phyloP scores from a whole-genome alignment of 2,888 invertebrate species.

The Chrysolina oricalcia region DNA sequence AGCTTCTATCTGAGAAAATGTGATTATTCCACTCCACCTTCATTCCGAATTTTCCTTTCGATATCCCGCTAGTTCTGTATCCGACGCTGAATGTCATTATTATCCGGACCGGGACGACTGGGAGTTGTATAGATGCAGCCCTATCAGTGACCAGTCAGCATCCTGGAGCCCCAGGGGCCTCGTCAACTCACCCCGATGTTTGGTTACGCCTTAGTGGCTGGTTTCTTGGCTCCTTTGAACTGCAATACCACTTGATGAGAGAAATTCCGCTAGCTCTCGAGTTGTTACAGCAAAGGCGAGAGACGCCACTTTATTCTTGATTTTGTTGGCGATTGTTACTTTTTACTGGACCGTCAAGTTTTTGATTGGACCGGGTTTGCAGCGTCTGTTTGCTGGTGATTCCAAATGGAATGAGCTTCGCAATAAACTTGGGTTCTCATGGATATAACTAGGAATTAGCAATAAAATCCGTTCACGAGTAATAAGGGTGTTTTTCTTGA shows the following conservation, averaged over 20 bases:
- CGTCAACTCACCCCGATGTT: slow-evolving; percentile 68
- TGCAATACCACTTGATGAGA: slow-evolving; percentile 55
- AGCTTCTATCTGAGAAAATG: neutral
- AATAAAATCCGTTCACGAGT: too few relatives aligned
- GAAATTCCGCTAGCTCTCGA: slow-evolving; percentile 15
- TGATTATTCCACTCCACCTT: neutral
- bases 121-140: slow-evolving; percentile 58
- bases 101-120: slow-evolving; percentile 29
- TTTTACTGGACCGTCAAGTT: neutral
- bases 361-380: neutral
- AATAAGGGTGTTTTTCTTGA: too few relatives aligned
- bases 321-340: neutral
- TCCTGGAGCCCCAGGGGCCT: slow-evolving; percentile 67
- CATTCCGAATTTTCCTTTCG: neutral
- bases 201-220: slow-evolving; percentile 71
- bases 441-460: too few relatives aligned
- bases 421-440: neutral
- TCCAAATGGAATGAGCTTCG: neutral
- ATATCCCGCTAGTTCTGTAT: slow-evolving; percentile 1
- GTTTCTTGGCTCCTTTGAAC: slow-evolving; percentile 57
- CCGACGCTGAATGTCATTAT: slow-evolving; percentile 19
- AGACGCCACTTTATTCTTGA: slow-evolving; percentile 4
- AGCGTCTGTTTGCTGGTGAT: too few relatives aligned
- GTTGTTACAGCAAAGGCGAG: neutral
- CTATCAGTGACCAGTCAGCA: slow-evolving; percentile 69